Evolutionary conservation across 2,888 invertebrate genomes (phyloP), one percentile per base, ranked within the genome.

Genomic region (Alviniconcha strummeri): DNA sequence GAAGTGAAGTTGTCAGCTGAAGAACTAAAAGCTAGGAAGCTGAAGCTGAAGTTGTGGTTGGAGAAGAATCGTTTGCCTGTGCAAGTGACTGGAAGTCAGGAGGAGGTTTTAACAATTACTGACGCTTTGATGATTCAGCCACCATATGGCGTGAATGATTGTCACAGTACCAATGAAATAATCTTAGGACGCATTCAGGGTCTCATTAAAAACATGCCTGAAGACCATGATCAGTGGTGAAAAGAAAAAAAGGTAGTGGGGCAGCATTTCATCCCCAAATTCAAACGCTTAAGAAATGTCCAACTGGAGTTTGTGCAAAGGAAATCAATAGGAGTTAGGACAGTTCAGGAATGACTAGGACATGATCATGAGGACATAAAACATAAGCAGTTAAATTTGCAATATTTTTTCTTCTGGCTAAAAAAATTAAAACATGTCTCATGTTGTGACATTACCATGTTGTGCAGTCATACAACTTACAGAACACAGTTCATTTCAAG

Each of bases 151-250:
- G 82, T 90, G 19, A 90, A 92, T 2, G 90, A 91, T 85, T 94
- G 93, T 88, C 86, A 88, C n/a, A 92, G 93, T 83, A 91, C 92
- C 0, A 94, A 94, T 89, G 93, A 92, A 86, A 93, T 94, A n/a
- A 92, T 94, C 81, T 88, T 94, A 5, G 92, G 91, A 15, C 91
- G 91, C 86, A 92, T 93, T 72, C 93, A 93, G 84, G 92, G 91
- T 74, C 89, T 93, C 54, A 91, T 93, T 8, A 92, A 91, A 86
- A 92, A 90, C 79, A 92, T 93, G 92, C 93, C 93, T 55, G 57
- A 86, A 79, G 91, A 91, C 86, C 89, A 90, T 57, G 90, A 91
- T 54, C 85, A 88, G 36, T 92, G 91, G 91, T 91, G 85, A 86
- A 55, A 36, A 36, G 36, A 36, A 36, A 36, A 11, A 19, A 67